A percentile compares a stretch with the other conserved stretches of the same genome.
phyloP scores from a whole-genome alignment of 2,113 vertebrate genomes.

The Cervus canadensis region DNA sequence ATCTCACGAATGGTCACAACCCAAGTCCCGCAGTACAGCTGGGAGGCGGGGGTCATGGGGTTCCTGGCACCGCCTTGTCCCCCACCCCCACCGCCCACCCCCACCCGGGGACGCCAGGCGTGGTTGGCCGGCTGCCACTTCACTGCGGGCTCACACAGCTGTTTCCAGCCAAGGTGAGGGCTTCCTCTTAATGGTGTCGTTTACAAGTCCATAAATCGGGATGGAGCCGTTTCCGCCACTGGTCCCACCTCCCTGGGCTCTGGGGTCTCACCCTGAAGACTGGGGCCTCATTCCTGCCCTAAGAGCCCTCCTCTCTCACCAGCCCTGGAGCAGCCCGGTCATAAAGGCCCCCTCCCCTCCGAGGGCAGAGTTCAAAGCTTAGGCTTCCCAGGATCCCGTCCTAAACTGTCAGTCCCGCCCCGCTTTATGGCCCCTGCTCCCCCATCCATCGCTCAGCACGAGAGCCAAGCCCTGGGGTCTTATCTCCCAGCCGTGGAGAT shows the following conservation, averaged over 20 bases:
- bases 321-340: slow-evolving; percentile 82
- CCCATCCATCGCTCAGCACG: background rate
- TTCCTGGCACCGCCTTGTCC: background rate
- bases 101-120: too few species aligned
- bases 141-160: too few species aligned
- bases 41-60: background rate
- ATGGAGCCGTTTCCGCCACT: slow-evolving; percentile 69
- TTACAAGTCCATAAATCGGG: slow-evolving; percentile 80
- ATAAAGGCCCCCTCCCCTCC: slow-evolving; percentile 87
- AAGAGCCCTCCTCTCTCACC: slow-evolving; percentile 93
- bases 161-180: slow-evolving; percentile 50
- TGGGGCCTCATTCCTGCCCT: slow-evolving; percentile 91
- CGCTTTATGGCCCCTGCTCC: slow-evolving; percentile 75
- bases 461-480: background rate
- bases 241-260: slow-evolving; percentile 73
- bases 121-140: too few species aligned
- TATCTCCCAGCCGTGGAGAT: slow-evolving; percentile 9
- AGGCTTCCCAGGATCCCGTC: slow-evolving; percentile 84
- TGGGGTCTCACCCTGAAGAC: slow-evolving; percentile 65
- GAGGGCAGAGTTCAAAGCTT: slow-evolving; percentile 88
- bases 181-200: slow-evolving; percentile 77
- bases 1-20: background rate
- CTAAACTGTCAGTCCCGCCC: slow-evolving; percentile 75
- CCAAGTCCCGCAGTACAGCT: background rate
- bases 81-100: background rate